Base-by-base conservation (phyloP, 2,888 invertebrate species). In the Dione vanillae region DNA sequence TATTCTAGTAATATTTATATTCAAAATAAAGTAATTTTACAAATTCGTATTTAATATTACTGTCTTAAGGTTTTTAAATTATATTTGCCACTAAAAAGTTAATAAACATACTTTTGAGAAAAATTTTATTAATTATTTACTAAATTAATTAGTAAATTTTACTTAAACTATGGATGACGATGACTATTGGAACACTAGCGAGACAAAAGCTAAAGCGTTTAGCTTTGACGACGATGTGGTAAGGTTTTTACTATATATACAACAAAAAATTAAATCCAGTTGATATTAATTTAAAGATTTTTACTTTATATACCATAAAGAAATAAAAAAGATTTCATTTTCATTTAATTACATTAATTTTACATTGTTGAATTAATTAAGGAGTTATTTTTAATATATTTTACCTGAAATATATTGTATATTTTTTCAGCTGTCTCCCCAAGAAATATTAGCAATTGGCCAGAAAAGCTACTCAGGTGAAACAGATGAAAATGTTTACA, bases 201-300 rank as follows among this genome's bases (percentile, higher is more conserved):
- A 95, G 78, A 96, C 95, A 14, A 95, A 95, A 71, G 95, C 95
- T 0, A 95, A 95, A 75, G 96, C 96, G 0, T 96, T 97, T 78
- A 96, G 94, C 84, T 97, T 97, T 82, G 97, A 97, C 77, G 96
- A 96, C 73, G 96, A 96, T 78, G 96, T 96, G 78, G 96, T 95
- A 83, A 90, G 86, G 84, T 27, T 7, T 27, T n/a, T 49, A 5
- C 2, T 12, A 19, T 59, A 12, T 19, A 41, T 41, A 12, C 41
- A 43, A 49, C 16, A 49, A 16, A 47, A n/a, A 47, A 45, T 7
- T 45, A 41, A 12, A 59, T 41, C n/a, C n/a, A n/a, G n/a, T n/a
- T n/a, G n/a, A n/a, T n/a, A n/a, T n/a, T n/a, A n/a, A n/a, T n/a
- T n/a, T n/a, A n/a, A n/a, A n/a, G n/a, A n/a, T n/a, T n/a, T n/a